Conservation (phyloP, 2,113 vertebrate species). For the Pampusana beccarii region DNA sequence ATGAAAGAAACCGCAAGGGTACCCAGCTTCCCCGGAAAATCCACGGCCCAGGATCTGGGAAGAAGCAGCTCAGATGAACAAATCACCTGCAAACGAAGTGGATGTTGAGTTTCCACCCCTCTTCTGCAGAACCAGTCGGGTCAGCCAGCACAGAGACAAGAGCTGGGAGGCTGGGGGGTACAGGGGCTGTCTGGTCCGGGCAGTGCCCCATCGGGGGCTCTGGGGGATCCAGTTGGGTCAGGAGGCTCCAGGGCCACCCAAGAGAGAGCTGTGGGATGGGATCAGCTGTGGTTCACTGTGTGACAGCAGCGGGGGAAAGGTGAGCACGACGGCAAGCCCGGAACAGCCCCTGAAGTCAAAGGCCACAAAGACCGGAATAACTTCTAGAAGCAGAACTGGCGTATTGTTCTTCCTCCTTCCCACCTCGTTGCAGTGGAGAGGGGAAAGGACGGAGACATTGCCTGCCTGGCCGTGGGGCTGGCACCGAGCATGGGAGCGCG, state of each 20-base stretch:
- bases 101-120: background rate
- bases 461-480: background rate
- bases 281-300: background rate
- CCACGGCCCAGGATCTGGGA: background rate
- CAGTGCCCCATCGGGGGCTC: rapidly evolving
- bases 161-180: background rate
- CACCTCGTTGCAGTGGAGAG: background rate
- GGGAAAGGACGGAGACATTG: background rate
- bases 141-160: background rate
- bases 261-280: background rate
- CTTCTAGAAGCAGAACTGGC: background rate
- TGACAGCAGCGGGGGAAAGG: background rate
- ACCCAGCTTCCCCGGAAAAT: background rate
- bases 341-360: background rate
- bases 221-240: background rate
- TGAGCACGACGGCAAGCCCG: background rate
- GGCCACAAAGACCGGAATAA: background rate
- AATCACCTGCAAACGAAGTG: background rate
- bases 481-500: background rate
- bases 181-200: background rate
- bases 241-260: background rate
- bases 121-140: rapidly evolving
- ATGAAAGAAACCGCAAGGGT: background rate
- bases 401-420: background rate
- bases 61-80: background rate